These are phyloP conservation scores for Cairina moschata DNA, from an alignment of 2,113 vertebrate species.

Conservation along the genomic window DNA sequence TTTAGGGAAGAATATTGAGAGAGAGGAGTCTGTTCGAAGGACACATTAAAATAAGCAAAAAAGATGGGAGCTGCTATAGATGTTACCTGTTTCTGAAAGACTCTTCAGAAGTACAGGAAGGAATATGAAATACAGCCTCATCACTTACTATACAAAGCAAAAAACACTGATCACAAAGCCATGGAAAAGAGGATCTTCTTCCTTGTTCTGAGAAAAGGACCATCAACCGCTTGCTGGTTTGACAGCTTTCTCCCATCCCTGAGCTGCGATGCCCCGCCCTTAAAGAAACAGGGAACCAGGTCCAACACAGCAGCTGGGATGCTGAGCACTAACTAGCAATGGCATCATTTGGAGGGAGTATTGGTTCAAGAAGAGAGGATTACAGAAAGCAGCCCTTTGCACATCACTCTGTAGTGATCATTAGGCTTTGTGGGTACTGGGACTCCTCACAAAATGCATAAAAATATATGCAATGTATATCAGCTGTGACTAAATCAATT, in stretches of 20 bases:
- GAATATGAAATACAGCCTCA: background rate
- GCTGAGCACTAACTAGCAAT: background rate
- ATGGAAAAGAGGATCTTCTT: background rate
- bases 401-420: background rate
- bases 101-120: background rate
- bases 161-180: background rate
- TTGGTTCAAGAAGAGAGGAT: background rate
- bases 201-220: background rate
- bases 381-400: background rate
- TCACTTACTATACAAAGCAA: background rate
- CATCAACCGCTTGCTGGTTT: background rate
- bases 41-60: background rate
- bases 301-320: background rate
- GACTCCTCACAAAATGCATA: background rate
- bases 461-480: background rate
- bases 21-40: background rate
- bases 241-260: background rate
- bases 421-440: background rate
- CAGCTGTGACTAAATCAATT: background rate
- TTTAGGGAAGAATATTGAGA: background rate
- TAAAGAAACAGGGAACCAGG: too few relatives aligned
- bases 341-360: background rate
- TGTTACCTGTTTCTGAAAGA: background rate
- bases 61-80: background rate
- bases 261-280: background rate